Conservation (phyloP, 2,888 invertebrate genomes). For the Drosophila affinis region DNA sequence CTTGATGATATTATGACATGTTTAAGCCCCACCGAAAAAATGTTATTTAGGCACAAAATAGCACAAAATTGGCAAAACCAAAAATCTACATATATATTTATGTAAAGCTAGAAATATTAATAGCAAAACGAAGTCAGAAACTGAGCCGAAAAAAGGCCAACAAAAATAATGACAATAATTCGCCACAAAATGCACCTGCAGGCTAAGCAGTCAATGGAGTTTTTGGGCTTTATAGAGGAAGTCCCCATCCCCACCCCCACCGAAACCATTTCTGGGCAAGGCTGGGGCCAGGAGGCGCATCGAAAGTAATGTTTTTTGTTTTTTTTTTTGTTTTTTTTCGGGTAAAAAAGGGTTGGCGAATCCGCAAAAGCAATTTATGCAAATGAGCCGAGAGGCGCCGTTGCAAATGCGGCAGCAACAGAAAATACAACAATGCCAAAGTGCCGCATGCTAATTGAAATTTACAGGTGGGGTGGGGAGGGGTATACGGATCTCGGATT, state of each 20-base stretch:
- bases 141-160: slow-evolving; percentile 37
- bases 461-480: slow-evolving; percentile 43
- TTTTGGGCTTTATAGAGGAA: slow-evolving; percentile 36
- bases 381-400: slow-evolving; percentile 76
- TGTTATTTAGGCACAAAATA: slow-evolving; percentile 52
- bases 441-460: slow-evolving; percentile 78
- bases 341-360: slow-evolving; percentile 70
- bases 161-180: slow-evolving; percentile 77
- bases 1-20: slow-evolving; percentile 58
- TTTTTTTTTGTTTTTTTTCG: slow-evolving; percentile 6
- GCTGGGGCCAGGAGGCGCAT: slow-evolving; percentile 25
- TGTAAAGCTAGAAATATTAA: slow-evolving; percentile 48
- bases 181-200: slow-evolving; percentile 77
- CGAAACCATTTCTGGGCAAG: slow-evolving; percentile 36
- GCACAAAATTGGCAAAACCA: slow-evolving; percentile 50
- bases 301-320: slow-evolving; percentile 41
- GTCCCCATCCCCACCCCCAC: slow-evolving; percentile 10
- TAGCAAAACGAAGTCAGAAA: slow-evolving; percentile 41
- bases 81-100: slow-evolving; percentile 39
- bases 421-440: slow-evolving; percentile 55
- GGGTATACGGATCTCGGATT: no score
- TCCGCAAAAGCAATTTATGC: slow-evolving; percentile 74
- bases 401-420: slow-evolving; percentile 59
- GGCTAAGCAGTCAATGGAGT: slow-evolving; percentile 61
- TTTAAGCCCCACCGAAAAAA: slow-evolving; percentile 30